Percentiles rank a stretch among this genome's conserved stretches.
phyloP scores from a whole-genome alignment of 1,140 invertebrate genomes.

The Bombus affinis region DNA sequence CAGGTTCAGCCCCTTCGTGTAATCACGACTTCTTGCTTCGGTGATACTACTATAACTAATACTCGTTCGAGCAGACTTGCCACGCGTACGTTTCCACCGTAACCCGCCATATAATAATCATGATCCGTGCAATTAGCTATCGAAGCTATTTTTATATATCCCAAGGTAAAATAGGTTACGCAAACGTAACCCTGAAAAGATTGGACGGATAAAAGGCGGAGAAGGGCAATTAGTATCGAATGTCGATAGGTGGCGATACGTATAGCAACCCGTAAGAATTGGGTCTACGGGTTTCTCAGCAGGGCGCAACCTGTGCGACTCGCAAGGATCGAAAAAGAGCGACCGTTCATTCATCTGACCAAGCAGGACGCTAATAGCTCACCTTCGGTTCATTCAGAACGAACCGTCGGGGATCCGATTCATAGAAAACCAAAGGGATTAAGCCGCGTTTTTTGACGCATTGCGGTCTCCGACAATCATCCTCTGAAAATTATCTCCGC shows the following conservation, averaged over 20 bases:
- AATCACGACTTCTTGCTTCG: constrained; percentile 52
- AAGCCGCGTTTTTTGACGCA: constrained; percentile 11
- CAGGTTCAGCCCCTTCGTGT: constrained; percentile 55
- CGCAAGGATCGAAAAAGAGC: constrained; percentile 71
- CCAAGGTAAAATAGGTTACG: neutral
- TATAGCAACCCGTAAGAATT: constrained; percentile 72
- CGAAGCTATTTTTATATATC: too few species aligned
- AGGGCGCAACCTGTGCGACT: constrained; percentile 76
- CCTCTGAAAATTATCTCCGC: neutral
- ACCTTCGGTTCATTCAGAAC: constrained; percentile 75
- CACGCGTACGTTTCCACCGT: neutral
- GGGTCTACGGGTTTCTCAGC: constrained; percentile 72
- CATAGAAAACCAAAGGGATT: constrained; percentile 70
- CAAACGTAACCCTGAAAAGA: neutral
- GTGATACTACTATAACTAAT: constrained; percentile 1
- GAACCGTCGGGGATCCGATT: constrained; percentile 70
- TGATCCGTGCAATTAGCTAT: constrained; percentile 7
- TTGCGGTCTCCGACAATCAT: constrained; percentile 12
- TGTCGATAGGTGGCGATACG: constrained; percentile 75
- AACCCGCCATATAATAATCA: constrained; percentile 15
- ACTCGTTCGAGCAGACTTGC: constrained; percentile 6
- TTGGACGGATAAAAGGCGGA: constrained; percentile 5
- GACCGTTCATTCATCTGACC: constrained; percentile 73
- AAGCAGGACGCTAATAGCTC: constrained; percentile 73
- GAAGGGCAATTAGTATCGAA: constrained; percentile 81